phyloP scores from a whole-genome alignment of 1,140 invertebrate species.

The Lepidostoma basale region DNA sequence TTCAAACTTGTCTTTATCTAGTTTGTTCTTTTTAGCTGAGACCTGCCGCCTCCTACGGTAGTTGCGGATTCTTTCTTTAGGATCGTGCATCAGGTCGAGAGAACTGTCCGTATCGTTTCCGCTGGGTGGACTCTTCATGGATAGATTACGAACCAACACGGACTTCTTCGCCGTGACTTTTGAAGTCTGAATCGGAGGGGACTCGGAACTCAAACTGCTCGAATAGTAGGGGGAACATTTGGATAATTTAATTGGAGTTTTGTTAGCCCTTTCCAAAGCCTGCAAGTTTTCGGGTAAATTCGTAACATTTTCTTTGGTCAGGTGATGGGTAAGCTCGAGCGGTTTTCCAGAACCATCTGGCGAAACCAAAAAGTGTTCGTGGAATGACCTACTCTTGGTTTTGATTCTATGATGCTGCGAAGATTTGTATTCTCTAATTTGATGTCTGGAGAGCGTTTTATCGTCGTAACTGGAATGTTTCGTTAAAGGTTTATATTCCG shows the following conservation, averaged over 20 bases:
- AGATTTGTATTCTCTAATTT: constrained; percentile 67
- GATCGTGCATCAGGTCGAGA: constrained; percentile 67
- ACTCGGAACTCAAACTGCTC: constrained; percentile 71
- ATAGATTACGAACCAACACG: constrained; percentile 57
- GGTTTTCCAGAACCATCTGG: constrained; percentile 48
- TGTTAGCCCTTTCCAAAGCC: constrained; percentile 52
- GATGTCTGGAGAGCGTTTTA: constrained; percentile 65
- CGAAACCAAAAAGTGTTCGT: constrained; percentile 64
- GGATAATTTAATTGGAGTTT: constrained; percentile 58
- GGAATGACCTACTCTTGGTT: constrained; percentile 66
- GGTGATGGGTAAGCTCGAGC: constrained; percentile 37
- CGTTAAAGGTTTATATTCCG: constrained; percentile 63
- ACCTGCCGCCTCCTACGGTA: constrained; percentile 68
- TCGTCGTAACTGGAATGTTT: constrained; percentile 68
- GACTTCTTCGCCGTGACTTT: constrained; percentile 65
- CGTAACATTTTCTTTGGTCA: constrained; percentile 44
- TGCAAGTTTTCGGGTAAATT: constrained; percentile 42
- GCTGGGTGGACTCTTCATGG: constrained; percentile 68
- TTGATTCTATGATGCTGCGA: constrained; percentile 63
- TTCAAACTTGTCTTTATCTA: constrained; percentile 56
- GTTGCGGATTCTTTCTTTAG: constrained; percentile 63
- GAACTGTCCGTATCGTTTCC: constrained; percentile 73
- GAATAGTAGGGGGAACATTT: constrained; percentile 74
- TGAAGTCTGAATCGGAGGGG: constrained; percentile 66
- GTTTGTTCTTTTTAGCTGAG: constrained; percentile 61